Evolutionary conservation across 2,113 vertebrate species (phyloP).

Genomic region (Rana temporaria): DNA sequence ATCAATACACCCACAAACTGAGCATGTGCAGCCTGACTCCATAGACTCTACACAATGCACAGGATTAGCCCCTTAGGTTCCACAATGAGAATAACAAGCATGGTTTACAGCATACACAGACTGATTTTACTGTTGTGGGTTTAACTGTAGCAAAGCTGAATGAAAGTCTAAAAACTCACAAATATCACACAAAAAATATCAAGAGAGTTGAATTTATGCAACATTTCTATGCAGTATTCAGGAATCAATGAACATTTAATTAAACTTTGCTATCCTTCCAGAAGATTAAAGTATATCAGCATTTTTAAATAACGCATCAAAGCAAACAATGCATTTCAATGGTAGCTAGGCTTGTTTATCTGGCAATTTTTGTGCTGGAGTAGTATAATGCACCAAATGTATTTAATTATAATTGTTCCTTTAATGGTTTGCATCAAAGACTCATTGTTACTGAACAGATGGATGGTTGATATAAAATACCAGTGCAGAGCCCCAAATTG

Average conservation of each 20-base stretch:
- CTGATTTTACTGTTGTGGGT: too few species aligned
- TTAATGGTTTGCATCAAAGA: slow-evolving; percentile 39
- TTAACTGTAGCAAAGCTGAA: too few species aligned
- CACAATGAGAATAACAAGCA: too few species aligned
- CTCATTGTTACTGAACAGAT: slow-evolving; percentile 32
- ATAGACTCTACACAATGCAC: too few species aligned
- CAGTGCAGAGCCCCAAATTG: slow-evolving; percentile 11
- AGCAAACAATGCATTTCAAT: slow-evolving; percentile 10
- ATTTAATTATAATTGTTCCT: slow-evolving; percentile 38
- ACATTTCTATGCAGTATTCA: too few species aligned
- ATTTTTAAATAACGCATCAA: slow-evolving; percentile 11
- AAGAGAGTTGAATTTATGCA: background rate
- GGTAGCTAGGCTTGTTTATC: slow-evolving; percentile 14
- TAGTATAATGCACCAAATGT: slow-evolving; percentile 23
- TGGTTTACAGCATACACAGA: too few species aligned
- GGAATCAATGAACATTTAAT: too few species aligned
- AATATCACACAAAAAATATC: background rate
- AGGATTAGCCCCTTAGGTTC: too few species aligned
- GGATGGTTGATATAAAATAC: slow-evolving; percentile 8
- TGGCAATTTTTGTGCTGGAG: slow-evolving; percentile 1
- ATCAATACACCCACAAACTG: too few species aligned
- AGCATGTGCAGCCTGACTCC: too few species aligned
- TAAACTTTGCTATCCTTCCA: too few species aligned
- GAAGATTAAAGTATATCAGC: background rate
- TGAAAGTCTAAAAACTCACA: background rate